Evolutionary conservation across 2,888 invertebrate genomes (phyloP), one percentile per base, ranked within the genome.

Genomic region (Omphaloscelis lunosa): DNA sequence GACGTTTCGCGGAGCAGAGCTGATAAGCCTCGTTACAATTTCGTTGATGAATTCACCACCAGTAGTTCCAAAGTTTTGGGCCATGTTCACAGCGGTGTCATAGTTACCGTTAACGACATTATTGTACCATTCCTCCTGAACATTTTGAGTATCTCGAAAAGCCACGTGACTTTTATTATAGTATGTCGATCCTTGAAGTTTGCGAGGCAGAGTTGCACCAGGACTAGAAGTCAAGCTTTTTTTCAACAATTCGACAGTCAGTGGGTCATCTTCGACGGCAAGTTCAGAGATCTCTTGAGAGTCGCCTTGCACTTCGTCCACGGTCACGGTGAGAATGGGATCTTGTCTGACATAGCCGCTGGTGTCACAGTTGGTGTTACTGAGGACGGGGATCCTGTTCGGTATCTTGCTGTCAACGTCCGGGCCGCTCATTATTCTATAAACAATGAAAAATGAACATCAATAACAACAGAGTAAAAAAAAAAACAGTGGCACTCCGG

Each of bases 341-440:
- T 87, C 80, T 27, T 88, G 86, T 78, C 85, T 89, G 63, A 93
- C 91, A 59, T 93, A 93, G 62, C 80, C 76, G 58, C 87, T 88
- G 20, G 93, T 92, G 71, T 90, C 86, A 62, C 93, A 92, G 48
- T 88, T 79, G 3, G 80, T 84, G 72, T 88, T 87, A 75, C 86
- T 89, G 8, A 79, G 61, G 9, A 92, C 91, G 7, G 93, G 92
- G 0, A 93, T 84, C 48, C 93, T 87, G 79, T 93, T 93, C 7
- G 93, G 92, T 72, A 93, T 92, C 74, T 91, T 93, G 63, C 63
- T 86, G 73, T 87, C 84, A 4, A 41, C 68, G 65, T 93, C 92
- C 0, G 85, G 72, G 5, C 93, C 92, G 48, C 89, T 90, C 78
- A 15, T 72, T n/a, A 53, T 27, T 51, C 84, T 79, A 27, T 15